phyloP scores from a whole-genome alignment of 2,797 vertebrate species.

The Channa striata region DNA sequence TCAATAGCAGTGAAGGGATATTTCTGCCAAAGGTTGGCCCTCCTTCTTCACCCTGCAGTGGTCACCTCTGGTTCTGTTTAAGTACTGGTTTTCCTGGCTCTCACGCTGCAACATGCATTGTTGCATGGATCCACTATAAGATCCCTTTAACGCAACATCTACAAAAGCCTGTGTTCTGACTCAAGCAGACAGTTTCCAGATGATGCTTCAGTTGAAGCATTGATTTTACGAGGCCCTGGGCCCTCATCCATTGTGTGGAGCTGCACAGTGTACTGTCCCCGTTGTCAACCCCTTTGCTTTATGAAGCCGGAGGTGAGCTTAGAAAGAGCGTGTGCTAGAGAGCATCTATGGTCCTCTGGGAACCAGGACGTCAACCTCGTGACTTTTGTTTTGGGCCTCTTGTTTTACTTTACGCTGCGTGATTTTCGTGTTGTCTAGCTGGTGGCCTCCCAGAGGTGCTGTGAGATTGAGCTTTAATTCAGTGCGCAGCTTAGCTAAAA shows the following conservation, averaged over 20 bases:
- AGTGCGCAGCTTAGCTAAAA: background rate
- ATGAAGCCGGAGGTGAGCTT: constrained; percentile 47
- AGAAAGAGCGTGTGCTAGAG: constrained; percentile 18
- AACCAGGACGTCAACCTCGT: constrained; percentile 23
- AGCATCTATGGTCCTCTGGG: constrained; percentile 20
- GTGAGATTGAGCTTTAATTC: background rate
- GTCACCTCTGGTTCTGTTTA: constrained; percentile 12
- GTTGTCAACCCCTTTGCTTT: constrained; percentile 27
- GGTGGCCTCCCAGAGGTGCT: constrained; percentile 12
- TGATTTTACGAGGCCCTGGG: constrained; percentile 41
- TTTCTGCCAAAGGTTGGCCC: background rate
- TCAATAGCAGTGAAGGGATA: background rate
- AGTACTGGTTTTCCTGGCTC: constrained; percentile 23
- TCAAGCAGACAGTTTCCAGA: constrained; percentile 30
- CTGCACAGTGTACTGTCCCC: constrained; percentile 22
- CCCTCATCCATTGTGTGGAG: constrained; percentile 32
- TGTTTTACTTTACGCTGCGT: constrained; percentile 22
- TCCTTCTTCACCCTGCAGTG: background rate
- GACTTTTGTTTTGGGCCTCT: constrained; percentile 21
- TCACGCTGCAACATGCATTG: background rate
- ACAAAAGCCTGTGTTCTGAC: constrained; percentile 31
- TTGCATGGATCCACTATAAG: constrained; percentile 22
- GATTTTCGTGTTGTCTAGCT: constrained; percentile 3
- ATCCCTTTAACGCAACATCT: constrained; percentile 30
- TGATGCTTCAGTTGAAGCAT: constrained; percentile 39